Conservation (phyloP, 2,113 vertebrate species). For the Notarius lentiginosus region DNA sequence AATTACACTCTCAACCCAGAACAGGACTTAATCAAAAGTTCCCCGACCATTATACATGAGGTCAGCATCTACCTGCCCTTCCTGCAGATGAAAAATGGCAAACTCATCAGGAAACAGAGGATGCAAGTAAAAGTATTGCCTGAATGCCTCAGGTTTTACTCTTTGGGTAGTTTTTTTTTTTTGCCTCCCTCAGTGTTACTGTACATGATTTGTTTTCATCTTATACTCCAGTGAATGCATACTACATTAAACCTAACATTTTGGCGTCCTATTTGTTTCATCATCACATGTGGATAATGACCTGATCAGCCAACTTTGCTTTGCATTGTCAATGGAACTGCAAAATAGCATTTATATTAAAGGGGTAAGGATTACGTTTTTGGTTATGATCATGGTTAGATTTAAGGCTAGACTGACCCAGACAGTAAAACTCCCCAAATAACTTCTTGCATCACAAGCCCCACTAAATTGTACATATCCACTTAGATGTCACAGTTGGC, state of each 20-base stretch:
- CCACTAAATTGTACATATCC: background rate
- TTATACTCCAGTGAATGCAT: background rate
- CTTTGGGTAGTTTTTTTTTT: background rate
- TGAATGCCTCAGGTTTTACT: conserved; percentile 11
- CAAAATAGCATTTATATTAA: background rate
- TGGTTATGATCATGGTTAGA: background rate
- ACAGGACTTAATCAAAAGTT: conserved; percentile 65
- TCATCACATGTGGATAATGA: background rate
- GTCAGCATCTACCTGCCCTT: conserved; percentile 53
- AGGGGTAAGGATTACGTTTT: background rate
- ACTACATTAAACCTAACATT: background rate
- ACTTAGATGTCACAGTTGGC: too few relatives aligned
- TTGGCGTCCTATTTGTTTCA: background rate
- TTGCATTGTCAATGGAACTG: background rate
- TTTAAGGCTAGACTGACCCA: background rate
- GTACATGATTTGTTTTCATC: background rate
- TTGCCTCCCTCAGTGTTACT: conserved; percentile 9
- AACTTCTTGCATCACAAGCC: background rate
- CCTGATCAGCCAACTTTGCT: background rate
- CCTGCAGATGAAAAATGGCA: conserved; percentile 30
- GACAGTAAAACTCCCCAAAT: background rate
- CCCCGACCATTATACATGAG: conserved; percentile 56
- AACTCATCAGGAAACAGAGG: conserved; percentile 19
- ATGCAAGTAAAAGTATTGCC: conserved; percentile 34
- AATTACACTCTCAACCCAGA: conserved; percentile 69